A percentile compares a stretch with the other conserved stretches of the same genome.
phyloP scores from a whole-genome alignment of 2,113 vertebrate species.

The Caranx melampygus region DNA sequence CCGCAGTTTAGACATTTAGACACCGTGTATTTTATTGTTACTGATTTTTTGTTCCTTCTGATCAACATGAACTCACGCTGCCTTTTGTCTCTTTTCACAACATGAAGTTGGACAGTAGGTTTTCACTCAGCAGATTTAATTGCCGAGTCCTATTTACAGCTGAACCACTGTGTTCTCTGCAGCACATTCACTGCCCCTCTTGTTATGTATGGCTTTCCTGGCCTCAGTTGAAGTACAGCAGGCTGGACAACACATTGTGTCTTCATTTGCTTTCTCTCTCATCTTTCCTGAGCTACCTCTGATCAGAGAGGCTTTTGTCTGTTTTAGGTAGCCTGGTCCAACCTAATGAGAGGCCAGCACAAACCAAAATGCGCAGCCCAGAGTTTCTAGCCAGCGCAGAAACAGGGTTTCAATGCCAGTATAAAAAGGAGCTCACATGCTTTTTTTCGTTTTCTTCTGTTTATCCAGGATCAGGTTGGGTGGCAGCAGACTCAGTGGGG shows the following conservation, averaged over 20 bases:
- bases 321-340: conserved; percentile 4
- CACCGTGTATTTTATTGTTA: too few species aligned
- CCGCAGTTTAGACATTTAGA: too few species aligned
- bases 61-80: conserved; percentile 8
- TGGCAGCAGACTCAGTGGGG: too few species aligned
- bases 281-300: conserved; percentile 15
- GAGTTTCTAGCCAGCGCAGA: conserved; percentile 6
- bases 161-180: background rate
- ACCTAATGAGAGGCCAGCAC: conserved; percentile 24
- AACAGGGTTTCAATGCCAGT: conserved; percentile 6
- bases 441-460: background rate
- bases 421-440: background rate
- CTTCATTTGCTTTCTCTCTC: background rate
- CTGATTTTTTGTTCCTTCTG: background rate
- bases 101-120: background rate
- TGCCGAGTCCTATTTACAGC: background rate
- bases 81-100: background rate
- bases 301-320: conserved; percentile 12
- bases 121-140: conserved; percentile 12
- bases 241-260: background rate
- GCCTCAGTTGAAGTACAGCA: conserved; percentile 1
- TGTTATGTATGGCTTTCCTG: conserved; percentile 6
- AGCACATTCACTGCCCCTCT: background rate
- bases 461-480: too few species aligned
- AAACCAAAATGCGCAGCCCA: background rate